Evolutionary conservation across 2,888 invertebrate species (phyloP).

Genomic region (Synergus itoensis): DNA sequence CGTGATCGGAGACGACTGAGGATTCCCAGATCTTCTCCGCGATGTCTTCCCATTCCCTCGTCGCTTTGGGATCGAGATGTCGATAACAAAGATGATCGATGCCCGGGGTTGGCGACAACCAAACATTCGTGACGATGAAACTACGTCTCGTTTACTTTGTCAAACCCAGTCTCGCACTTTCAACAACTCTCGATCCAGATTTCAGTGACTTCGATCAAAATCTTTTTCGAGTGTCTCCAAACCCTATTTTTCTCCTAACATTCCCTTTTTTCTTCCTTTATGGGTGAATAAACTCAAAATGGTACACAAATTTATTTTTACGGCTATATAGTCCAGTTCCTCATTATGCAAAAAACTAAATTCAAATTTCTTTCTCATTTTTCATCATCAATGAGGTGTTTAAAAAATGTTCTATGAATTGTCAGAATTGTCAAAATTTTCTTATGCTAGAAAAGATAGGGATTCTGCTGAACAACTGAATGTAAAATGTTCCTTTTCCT

Average conservation of each 20-base stretch:
- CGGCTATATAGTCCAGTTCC: no score
- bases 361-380: no score
- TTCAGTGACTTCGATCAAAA: conserved; percentile 26
- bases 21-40: conserved; percentile 69
- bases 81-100: conserved; percentile 77
- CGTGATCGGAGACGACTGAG: conserved; percentile 67
- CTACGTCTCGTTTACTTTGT: conserved; percentile 66
- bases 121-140: conserved; percentile 59
- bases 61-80: conserved; percentile 68
- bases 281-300: neutral
- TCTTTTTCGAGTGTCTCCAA: neutral
- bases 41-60: conserved; percentile 68
- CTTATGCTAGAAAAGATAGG: neutral
- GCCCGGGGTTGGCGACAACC: conserved; percentile 61
- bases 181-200: conserved; percentile 2
- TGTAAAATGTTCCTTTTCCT: neutral
- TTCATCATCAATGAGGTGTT: no score
- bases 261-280: neutral
- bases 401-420: no score
- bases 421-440: neutral
- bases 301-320: neutral
- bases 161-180: conserved; percentile 34
- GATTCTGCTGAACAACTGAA: neutral
- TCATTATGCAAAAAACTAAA: no score
- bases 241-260: neutral